Evolutionary conservation across 2,797 vertebrate genomes (phyloP).

Genomic region (Rhinichthys osculus): DNA sequence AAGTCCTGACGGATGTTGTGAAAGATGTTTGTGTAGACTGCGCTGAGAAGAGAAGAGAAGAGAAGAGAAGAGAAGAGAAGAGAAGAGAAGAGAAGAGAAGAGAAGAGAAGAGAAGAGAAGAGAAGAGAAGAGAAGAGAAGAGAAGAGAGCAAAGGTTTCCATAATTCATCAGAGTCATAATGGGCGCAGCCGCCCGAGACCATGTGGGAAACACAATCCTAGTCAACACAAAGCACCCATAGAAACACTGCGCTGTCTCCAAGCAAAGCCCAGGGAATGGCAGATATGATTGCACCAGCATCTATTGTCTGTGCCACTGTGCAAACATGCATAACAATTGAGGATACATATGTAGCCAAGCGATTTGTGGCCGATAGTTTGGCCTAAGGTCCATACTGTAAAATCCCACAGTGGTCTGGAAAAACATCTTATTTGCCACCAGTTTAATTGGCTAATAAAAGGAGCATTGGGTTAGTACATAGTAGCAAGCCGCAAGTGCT

Average conservation of each 20-base stretch:
- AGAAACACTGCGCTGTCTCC: constrained; percentile 71
- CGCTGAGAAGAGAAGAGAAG: not conserved
- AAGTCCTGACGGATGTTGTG: constrained; percentile 39
- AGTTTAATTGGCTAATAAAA: constrained; percentile 15
- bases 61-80: constrained; percentile 15
- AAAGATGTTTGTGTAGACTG: constrained; percentile 25
- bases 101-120: constrained; percentile 6
- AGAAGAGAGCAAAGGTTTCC: constrained; percentile 53
- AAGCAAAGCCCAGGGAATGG: constrained; percentile 62
- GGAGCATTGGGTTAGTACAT: not conserved
- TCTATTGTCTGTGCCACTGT: constrained; percentile 44
- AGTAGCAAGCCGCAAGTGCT: not conserved
- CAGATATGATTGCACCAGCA: constrained; percentile 62
- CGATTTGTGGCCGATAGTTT: not conserved
- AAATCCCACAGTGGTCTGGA: not conserved
- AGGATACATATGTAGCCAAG: constrained; percentile 32
- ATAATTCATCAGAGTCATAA: constrained; percentile 78
- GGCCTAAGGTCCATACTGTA: not conserved
- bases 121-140: not conserved
- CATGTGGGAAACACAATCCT: constrained; percentile 71
- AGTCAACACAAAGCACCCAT: constrained; percentile 73
- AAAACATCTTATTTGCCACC: not conserved
- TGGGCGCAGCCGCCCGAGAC: constrained; percentile 70
- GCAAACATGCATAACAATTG: constrained; percentile 51
- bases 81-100: not conserved